Conservation (phyloP, 2,888 invertebrate genomes). For the Antheraea assamensis region DNA sequence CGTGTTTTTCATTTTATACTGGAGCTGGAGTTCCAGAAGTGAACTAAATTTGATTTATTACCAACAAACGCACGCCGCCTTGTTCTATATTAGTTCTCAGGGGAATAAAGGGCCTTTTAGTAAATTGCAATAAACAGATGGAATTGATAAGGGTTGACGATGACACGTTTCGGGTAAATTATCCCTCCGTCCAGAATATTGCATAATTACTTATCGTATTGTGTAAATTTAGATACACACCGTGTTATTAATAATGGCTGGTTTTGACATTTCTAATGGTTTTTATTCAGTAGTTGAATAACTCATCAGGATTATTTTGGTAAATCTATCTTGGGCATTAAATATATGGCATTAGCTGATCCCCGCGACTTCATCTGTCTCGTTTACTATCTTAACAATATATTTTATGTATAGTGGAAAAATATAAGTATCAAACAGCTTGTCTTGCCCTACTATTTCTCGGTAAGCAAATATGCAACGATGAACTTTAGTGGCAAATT, state of each 20-base stretch:
- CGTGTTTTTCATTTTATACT: not conserved
- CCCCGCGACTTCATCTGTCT: no score
- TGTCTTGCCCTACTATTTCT: no score
- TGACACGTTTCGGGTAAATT: constrained; percentile 17
- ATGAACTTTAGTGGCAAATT: no score
- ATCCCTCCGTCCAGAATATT: constrained; percentile 15
- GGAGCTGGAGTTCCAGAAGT: not conserved
- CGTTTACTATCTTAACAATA: no score
- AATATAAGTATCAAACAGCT: no score
- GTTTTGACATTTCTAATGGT: not conserved
- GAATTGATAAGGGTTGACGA: constrained; percentile 23
- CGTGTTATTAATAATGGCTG: not conserved
- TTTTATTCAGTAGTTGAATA: not conserved
- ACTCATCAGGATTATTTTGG: not conserved
- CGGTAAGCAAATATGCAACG: no score
- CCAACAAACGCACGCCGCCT: constrained; percentile 33
- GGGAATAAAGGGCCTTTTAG: constrained; percentile 33
- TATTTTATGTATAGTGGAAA: no score
- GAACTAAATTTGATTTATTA: constrained; percentile 38
- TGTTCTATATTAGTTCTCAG: constrained; percentile 28
- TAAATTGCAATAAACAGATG: constrained; percentile 33
- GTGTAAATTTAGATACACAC: not conserved
- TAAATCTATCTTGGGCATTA: not conserved
- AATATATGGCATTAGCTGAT: no score
- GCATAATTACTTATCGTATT: constrained; percentile 10